Evolutionary conservation across 2,797 vertebrate genomes (phyloP), one percentile per base, ranked within the genome.

Genomic region (Chelonia mydas): DNA sequence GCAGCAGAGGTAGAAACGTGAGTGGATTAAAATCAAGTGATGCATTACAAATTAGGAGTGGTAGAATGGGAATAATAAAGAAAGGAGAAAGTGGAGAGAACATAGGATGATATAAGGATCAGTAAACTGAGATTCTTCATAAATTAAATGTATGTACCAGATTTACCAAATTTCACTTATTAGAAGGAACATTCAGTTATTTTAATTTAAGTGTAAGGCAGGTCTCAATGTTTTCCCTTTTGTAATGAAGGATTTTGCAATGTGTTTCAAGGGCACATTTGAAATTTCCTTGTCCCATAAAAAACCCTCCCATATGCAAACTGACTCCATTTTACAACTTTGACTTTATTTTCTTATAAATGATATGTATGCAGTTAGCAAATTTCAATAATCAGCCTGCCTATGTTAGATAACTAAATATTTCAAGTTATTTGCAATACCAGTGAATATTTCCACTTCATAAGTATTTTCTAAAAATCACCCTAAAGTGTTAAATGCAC

Each of bases 101-200:
- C 92, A 93, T 77, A 87, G 77, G 94, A 96, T 96, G 95, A 72
- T 41, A 72, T 72, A 72, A 41, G 96, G 95, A 97, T 97, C 91
- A 92, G 95, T 96, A 95, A 94, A 96, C 81, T 85, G 90, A 89
- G 96, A 83, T 97, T 96, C 90, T 94, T 97, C 96, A 97, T 91
- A 83, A 83, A 82, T 95, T 95, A 96, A 91, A 57, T 90, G 89
- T 93, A 93, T 92, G 92, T 89, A 83, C 27, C 79, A 72, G 81
- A 89, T 82, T 96, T 96, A 94, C 87, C 95, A 89, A 89, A 95
- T 95, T 97, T 96, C 76, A 83, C 50, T 72, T 93, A 90, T 15
- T 90, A 95, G 86, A 96, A 95, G 95, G 86, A 82, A 92, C 90
- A 96, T 96, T 85, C n/a, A 72, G 90, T 96, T 79, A 89, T 94